Evolutionary conservation across 2,888 invertebrate species (phyloP), one percentile per base, ranked within the genome.

Genomic region (Apoda limacodes): DNA sequence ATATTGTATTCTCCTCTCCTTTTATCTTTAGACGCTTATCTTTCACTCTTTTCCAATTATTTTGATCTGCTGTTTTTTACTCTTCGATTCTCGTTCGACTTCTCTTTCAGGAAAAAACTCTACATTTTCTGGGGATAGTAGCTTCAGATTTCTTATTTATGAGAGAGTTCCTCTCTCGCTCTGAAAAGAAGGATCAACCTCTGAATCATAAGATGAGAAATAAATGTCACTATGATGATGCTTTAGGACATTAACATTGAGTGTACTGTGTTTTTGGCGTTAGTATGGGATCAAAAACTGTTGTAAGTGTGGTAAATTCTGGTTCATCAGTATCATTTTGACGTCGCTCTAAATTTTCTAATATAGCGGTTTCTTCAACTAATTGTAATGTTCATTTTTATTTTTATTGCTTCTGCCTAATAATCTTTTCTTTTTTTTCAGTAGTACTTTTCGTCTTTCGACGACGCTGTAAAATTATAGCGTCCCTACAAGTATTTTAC

Each of bases 1-100:
- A n/a, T n/a, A n/a, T n/a, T n/a, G n/a, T 28, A n/a, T 40, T 35
- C 9, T 37, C 35, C 21, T 35, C 9, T 9, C 37, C 40, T 11
- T 31, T 15, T 33, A 37, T 40, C 22, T 37, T 34, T n/a, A 25
- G 22, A 9, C 20, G 17, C 32, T 35, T 35, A 30, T 38, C 35
- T 33, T 26, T 35, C 6, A 24, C 15, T 31, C 37, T 35, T 28
- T 37, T 27, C 29, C 28, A 30, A 22, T 29, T 27, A 14, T 27
- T 24, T 25, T 2, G n/a, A 32, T 32, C 25, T 7, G 9, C 27
- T 25, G 35, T 28, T 5, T n/a, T 12, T 22, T 34, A 17, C 20
- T 26, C 17, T 19, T 14, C 14, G n/a, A 9, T 9, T 12, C 28
- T 24, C 29, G 25, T 38, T 31, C 34, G 9, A 32, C 21, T 31